Percentiles rank a stretch among this genome's conserved stretches.
These are phyloP conservation scores for Carapus acus DNA, from an alignment of 2,797 vertebrate genomes.

Conservation along the genomic window DNA sequence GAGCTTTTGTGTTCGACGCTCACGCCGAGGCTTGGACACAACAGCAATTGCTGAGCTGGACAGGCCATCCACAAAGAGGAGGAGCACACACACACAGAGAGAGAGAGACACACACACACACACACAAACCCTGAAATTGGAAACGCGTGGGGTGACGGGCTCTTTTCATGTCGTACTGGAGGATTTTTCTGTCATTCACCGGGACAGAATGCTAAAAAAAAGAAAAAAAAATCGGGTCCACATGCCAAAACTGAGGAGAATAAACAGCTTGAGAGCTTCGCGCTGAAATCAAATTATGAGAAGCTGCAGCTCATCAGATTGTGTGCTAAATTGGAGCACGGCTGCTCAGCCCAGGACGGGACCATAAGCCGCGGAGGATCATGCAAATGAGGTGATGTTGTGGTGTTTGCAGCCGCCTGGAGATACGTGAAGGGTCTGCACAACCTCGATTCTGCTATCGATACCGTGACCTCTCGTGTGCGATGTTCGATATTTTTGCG, in stretches of 20 bases:
- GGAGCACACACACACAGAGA: too few species aligned
- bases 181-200: not conserved
- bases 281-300: slow-evolving; percentile 6
- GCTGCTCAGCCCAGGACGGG: slow-evolving; percentile 6
- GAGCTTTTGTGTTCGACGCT: slow-evolving; percentile 54
- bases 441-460: too few species aligned
- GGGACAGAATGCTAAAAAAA: too few species aligned
- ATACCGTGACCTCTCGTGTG: too few species aligned
- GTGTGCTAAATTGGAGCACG: slow-evolving; percentile 9
- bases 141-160: not conserved
- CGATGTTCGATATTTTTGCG: too few species aligned
- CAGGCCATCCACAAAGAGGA: slow-evolving; percentile 40
- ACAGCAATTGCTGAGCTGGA: slow-evolving; percentile 61
- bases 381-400: slow-evolving; percentile 20
- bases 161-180: not conserved
- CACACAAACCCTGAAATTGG: slow-evolving; percentile 1
- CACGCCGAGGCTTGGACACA: slow-evolving; percentile 43
- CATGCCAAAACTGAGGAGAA: not conserved
- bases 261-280: not conserved
- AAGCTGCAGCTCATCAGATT: not conserved
- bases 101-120: too few species aligned
- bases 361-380: slow-evolving; percentile 4
- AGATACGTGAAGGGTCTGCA: too few species aligned
- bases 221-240: not conserved
- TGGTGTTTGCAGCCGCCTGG: slow-evolving; percentile 17